These are phyloP conservation scores for Meandrusa payeni DNA, from an alignment of 2,888 invertebrate genomes.

Conservation along the genomic window DNA sequence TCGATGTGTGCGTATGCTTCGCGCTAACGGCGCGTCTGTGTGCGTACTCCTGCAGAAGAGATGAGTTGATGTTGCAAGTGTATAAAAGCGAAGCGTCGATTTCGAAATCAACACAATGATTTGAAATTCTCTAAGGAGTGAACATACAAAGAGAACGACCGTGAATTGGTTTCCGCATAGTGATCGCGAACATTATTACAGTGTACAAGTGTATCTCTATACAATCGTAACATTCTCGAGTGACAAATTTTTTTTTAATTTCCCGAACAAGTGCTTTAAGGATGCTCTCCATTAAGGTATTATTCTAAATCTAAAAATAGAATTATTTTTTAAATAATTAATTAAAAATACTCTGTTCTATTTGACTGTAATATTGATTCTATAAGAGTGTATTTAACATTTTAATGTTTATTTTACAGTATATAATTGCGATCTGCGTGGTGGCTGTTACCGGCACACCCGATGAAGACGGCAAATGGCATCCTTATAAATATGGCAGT, in stretches of 20 bases:
- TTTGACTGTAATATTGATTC: background rate
- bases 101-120: constrained; percentile 78
- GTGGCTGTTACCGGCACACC: constrained; percentile 50
- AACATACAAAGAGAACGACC: constrained; percentile 58
- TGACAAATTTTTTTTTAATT: constrained; percentile 30
- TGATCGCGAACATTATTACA: constrained; percentile 45
- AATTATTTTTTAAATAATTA: constrained; percentile 10
- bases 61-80: constrained; percentile 74
- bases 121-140: constrained; percentile 72
- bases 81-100: constrained; percentile 75
- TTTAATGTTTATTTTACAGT: constrained; percentile 43
- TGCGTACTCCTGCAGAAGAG: constrained; percentile 52
- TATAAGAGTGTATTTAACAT: constrained; percentile 10
- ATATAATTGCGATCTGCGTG: constrained; percentile 54
- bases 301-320: constrained; percentile 21
- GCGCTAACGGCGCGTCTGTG: constrained; percentile 37
- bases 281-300: constrained; percentile 62
- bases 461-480: constrained; percentile 61
- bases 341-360: constrained; percentile 3
- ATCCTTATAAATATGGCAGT: constrained; percentile 62
- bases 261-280: constrained; percentile 48
- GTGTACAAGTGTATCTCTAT: constrained; percentile 55
- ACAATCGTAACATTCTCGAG: constrained; percentile 45
- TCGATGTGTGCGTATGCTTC: constrained; percentile 45
- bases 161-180: constrained; percentile 67